Evolutionary conservation across 2,888 invertebrate species (phyloP), one percentile per base, ranked within the genome.

Genomic region (Brassicogethes aeneus): DNA sequence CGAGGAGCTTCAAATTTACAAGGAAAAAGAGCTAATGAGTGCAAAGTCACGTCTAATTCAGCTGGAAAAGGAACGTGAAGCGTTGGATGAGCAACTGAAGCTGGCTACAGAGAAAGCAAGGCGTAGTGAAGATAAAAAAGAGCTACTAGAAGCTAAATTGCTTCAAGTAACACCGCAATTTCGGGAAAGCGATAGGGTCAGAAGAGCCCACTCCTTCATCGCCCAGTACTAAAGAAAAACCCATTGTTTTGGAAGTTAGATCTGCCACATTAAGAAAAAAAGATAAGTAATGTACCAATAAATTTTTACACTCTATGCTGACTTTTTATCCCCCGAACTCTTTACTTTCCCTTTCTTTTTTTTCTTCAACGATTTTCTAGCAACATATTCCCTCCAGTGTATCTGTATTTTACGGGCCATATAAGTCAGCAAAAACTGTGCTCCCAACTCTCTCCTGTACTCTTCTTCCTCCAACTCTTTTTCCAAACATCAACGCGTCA

Each of bases 191-290:
- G 77, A 79, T 36, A 66, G 77, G 53, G 75, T 82, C 1, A 70
- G 82, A 36, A 72, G 83, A 15, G 78, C 82, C 0, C 73, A 81
- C 46, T 82, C 82, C 17, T 83, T 83, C 64, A 76, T 83, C n/a
- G 49, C 81, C 82, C 0, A 79, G 81, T 13, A 78, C 81, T 1
- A 72, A 71, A 47, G 74, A 76, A 51, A 62, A 70, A 34, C 72
- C 72, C 2, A 59, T 69, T n/a, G 44, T 67, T 2, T 41, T 70
- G 38, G 70, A 71, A 52, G 58, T 66, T 3, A 50, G 67, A 40
- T 52, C 66, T 14, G 48, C 64, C 2, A 67, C 68, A 8, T 53
- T 69, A 38, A 55, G 61, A 39, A 51, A 57, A 23, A 23, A 23
- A 10, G 23, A 23, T 10, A 23, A 23, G 23, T 23, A 23, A 23